These are phyloP conservation scores for Channallabes apus DNA, from an alignment of 2,797 vertebrate species.

Conservation along the genomic window DNA sequence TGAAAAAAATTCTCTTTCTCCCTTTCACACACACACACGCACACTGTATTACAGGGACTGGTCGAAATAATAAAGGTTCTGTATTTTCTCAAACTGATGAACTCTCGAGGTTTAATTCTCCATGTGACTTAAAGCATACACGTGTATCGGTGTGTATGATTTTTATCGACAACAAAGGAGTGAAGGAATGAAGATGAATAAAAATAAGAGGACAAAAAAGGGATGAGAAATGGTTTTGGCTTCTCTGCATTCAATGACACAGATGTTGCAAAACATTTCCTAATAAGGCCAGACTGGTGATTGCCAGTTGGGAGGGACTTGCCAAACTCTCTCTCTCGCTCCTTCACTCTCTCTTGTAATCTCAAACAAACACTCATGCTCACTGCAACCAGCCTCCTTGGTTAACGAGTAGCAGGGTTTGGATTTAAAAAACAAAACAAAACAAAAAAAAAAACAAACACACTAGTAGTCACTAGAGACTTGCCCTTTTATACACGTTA, in stretches of 20 bases:
- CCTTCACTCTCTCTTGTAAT: neutral
- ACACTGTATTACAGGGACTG: neutral
- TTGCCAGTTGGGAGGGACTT: slow-evolving; percentile 36
- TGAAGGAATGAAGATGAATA: neutral
- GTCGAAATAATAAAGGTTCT: neutral
- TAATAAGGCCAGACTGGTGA: slow-evolving; percentile 70
- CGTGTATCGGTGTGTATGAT: neutral
- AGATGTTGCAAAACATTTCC: slow-evolving; percentile 68
- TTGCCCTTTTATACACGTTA: neutral
- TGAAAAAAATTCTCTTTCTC: neutral
- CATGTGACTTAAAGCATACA: neutral
- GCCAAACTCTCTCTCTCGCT: neutral
- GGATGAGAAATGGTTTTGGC: slow-evolving; percentile 42
- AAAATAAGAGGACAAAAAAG: neutral
- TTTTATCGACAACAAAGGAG: neutral
- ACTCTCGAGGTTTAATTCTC: neutral
- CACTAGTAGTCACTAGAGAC: neutral
- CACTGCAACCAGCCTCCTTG: slow-evolving; percentile 5
- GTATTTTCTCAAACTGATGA: neutral
- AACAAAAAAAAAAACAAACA: neutral
- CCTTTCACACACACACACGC: neutral
- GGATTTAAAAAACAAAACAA: neutral
- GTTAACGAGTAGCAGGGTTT: slow-evolving; percentile 7
- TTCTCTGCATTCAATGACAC: slow-evolving; percentile 48
- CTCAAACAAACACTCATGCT: slow-evolving; percentile 42